A percentile compares a stretch with the other conserved stretches of the same genome.
Conservation (phyloP, 2,113 vertebrate genomes). For the Sinocyclocheilus maitianheensis region DNA sequence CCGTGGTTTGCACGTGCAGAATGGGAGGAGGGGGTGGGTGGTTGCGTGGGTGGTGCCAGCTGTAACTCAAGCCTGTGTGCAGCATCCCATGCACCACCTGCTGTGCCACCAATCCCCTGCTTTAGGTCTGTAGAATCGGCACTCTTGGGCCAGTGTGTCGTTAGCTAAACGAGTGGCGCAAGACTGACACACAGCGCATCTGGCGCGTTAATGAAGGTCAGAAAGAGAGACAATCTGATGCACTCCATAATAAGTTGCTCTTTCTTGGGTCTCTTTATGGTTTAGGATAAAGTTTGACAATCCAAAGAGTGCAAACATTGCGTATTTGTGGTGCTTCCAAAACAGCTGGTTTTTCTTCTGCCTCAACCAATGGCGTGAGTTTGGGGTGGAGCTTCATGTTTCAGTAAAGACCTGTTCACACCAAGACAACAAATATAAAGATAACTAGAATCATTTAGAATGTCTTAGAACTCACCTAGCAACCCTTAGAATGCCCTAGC, state of each 20-base stretch:
- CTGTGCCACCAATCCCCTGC: constrained; percentile 36
- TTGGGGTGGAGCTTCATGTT: neutral
- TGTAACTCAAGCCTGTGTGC: constrained; percentile 46
- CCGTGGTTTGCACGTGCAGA: constrained; percentile 11
- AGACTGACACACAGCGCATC: constrained; percentile 14
- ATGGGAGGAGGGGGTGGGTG: neutral
- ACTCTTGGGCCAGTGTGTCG: neutral
- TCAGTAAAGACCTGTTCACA: neutral
- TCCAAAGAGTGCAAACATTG: neutral
- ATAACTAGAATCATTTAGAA: neutral
- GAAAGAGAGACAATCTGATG: neutral
- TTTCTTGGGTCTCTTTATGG: neutral
- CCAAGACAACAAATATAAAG: neutral
- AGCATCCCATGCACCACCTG: constrained; percentile 48
- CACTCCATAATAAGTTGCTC: neutral
- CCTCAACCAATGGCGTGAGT: neutral
- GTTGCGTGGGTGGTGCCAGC: constrained; percentile 34
- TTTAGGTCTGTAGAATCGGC: constrained; percentile 27
- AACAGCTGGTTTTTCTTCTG: neutral
- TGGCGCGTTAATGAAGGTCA: constrained; percentile 34
- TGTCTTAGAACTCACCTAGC: neutral
- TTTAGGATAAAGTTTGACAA: neutral
- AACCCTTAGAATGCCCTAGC: neutral
- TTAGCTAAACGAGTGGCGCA: constrained; percentile 28
- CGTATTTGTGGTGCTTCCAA: neutral